phyloP scores from a whole-genome alignment of 2,113 vertebrate genomes.

The Neolamprologus ventralis region DNA sequence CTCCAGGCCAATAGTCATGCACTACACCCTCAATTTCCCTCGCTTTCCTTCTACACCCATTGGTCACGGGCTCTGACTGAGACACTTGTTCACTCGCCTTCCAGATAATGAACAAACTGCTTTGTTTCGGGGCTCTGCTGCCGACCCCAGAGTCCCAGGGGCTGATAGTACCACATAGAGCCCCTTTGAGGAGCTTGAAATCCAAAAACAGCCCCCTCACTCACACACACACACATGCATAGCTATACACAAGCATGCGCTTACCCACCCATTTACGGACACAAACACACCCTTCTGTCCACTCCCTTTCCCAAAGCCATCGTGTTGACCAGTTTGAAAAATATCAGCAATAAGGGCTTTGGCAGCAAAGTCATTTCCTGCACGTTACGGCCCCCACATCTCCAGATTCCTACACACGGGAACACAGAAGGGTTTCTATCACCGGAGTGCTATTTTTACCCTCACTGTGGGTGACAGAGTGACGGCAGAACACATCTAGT shows the following conservation, averaged over 20 bases:
- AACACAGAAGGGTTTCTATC: constrained; percentile 54
- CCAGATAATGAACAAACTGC: constrained; percentile 68
- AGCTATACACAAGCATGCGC: constrained; percentile 2
- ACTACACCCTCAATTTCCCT: background rate
- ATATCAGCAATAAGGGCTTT: constrained; percentile 40
- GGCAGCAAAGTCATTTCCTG: constrained; percentile 62
- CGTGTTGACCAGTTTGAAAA: constrained; percentile 45
- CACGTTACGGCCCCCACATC: constrained; percentile 48
- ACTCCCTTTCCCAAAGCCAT: constrained; percentile 39
- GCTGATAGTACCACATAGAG: constrained; percentile 61
- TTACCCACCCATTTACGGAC: constrained; percentile 6
- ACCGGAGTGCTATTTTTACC: constrained; percentile 59
- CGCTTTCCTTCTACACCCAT: constrained; percentile 4
- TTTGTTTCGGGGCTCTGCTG: constrained; percentile 53
- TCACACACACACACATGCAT: constrained; percentile 25
- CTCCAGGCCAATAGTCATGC: background rate
- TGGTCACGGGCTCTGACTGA: constrained; percentile 38
- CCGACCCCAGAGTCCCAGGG: constrained; percentile 56
- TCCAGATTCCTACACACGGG: constrained; percentile 50
- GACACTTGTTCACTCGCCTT: constrained; percentile 53
- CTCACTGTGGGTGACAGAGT: constrained; percentile 25
- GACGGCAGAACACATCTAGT: background rate
- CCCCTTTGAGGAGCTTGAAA: constrained; percentile 50
- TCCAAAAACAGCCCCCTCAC: constrained; percentile 53
- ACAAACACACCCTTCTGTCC: constrained; percentile 52